Percentiles rank a stretch among this genome's conserved stretches.
phyloP scores from a whole-genome alignment of 2,113 vertebrate species.

The Motacilla tschutschensis region DNA sequence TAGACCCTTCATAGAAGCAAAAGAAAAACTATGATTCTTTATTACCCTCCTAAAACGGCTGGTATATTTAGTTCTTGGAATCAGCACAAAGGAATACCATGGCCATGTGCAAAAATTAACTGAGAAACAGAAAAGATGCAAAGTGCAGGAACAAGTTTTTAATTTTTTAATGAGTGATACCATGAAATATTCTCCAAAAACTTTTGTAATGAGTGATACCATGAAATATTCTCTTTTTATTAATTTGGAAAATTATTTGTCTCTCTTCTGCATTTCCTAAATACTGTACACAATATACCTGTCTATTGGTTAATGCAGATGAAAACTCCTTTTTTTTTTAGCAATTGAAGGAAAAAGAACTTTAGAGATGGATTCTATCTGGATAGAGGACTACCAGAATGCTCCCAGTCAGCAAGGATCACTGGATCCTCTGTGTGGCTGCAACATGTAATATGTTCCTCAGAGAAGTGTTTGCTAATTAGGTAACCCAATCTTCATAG shows the following conservation, averaged over 20 bases:
- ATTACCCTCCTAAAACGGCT: not conserved
- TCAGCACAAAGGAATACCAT: not conserved
- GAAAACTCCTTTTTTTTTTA: not conserved
- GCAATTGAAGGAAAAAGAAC: not conserved
- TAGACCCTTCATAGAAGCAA: not conserved
- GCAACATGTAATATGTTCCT: not conserved
- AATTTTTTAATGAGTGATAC: not conserved
- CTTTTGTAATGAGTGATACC: not conserved
- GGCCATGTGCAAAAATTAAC: not conserved
- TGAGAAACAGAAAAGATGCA: not conserved
- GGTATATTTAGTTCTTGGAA: not conserved
- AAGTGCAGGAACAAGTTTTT: not conserved
- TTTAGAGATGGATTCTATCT: not conserved
- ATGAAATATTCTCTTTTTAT: not conserved
- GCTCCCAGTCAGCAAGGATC: not conserved
- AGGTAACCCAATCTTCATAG: not conserved
- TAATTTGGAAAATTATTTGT: not conserved
- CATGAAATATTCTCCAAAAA: not conserved
- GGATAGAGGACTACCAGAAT: not conserved
- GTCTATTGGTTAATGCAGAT: not conserved
- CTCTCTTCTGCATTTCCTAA: fast-evolving
- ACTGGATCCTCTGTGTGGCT: not conserved
- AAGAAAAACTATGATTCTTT: not conserved
- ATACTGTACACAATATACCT: not conserved
- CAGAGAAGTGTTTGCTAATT: not conserved